phyloP scores from a whole-genome alignment of 2,888 invertebrate species.

The Dasysyrphus tricinctus region DNA sequence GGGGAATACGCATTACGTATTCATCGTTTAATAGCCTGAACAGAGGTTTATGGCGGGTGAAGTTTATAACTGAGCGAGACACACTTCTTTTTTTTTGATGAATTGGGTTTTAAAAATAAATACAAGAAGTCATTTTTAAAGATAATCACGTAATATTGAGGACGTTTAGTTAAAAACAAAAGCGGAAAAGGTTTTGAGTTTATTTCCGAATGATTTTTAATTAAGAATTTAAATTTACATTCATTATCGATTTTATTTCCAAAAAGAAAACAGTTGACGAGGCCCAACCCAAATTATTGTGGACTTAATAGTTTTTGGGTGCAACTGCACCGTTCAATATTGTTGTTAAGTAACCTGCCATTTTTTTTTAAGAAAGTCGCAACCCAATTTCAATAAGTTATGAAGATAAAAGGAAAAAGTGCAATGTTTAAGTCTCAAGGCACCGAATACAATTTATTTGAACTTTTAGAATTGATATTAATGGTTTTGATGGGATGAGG shows the following conservation, averaged over 20 bases:
- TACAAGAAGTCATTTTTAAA: slow-evolving; percentile 17
- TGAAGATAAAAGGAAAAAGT: no score
- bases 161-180: neutral
- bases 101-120: neutral
- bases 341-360: no score
- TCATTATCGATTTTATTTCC: neutral
- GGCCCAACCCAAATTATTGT: neutral
- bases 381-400: no score
- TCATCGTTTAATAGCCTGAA: neutral
- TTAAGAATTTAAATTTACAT: neutral
- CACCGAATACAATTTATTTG: no score
- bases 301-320: neutral
- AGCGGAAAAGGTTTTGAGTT: slow-evolving; percentile 25
- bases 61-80: neutral
- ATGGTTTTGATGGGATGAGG: no score
- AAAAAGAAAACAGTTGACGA: neutral
- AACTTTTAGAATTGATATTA: no score
- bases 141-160: slow-evolving; percentile 20
- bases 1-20: slow-evolving; percentile 5
- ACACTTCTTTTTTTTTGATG: slow-evolving; percentile 1
- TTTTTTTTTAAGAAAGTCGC: no score
- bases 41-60: neutral
- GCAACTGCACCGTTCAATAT: no score
- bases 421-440: no score
- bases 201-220: slow-evolving; percentile 9